Percentiles rank a stretch among this genome's conserved stretches.
These are phyloP conservation scores for Lepilemur ruficaudatus DNA, from an alignment of 2,797 vertebrate species.

Conservation along the genomic window DNA sequence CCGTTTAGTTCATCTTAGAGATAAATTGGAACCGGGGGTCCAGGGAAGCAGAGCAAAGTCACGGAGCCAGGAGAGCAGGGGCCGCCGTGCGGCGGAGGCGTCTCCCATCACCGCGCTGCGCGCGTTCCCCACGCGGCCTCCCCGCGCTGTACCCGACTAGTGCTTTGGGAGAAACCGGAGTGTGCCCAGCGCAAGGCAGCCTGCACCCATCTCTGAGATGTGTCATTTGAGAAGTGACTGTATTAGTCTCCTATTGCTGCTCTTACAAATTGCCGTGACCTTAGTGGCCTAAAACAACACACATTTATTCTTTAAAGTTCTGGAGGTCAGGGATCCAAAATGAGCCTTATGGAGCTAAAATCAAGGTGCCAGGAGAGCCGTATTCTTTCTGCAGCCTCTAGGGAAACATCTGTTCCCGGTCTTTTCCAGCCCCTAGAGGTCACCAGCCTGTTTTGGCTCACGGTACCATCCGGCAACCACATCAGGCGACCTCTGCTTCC, in stretches of 20 bases:
- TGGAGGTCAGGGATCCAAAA: neutral
- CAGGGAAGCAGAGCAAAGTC: neutral
- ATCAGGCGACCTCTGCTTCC: neutral
- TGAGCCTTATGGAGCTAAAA: neutral
- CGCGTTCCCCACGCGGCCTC: accelerated
- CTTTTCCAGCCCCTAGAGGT: neutral
- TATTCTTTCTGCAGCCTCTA: neutral
- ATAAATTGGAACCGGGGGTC: neutral
- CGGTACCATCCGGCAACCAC: accelerated
- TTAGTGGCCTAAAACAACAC: neutral
- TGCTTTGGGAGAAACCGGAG: too few species aligned
- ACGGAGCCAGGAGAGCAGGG: neutral
- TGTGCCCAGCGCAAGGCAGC: accelerated
- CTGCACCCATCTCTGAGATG: too few species aligned
- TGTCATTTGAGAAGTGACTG: neutral
- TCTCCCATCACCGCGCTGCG: neutral
- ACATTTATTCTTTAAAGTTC: neutral
- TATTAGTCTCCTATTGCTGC: neutral
- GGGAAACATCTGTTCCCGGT: neutral
- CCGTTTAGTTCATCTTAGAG: neutral
- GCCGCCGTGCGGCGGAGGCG: accelerated
- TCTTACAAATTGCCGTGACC: neutral
- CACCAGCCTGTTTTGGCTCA: too few species aligned
- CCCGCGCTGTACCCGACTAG: neutral
- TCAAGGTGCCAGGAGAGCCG: accelerated